phyloP scores from a whole-genome alignment of 2,888 invertebrate genomes.

The Dynastes hyllus region DNA sequence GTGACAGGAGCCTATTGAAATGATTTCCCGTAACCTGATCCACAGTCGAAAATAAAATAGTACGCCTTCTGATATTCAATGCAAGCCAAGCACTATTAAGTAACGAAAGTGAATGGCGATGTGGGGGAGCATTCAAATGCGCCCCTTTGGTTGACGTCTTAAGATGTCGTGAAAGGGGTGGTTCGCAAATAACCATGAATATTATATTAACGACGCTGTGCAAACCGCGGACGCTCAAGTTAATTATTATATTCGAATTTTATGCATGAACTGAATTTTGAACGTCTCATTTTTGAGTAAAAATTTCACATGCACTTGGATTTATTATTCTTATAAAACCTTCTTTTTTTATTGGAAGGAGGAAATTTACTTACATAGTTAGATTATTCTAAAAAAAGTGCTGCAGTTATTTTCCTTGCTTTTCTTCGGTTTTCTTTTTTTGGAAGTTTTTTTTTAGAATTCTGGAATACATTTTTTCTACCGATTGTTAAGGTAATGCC shows the following conservation, averaged over 20 bases:
- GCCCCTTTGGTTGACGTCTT: slow-evolving; percentile 58
- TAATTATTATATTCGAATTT: slow-evolving; percentile 51
- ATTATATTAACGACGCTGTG: slow-evolving; percentile 59
- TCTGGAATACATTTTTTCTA: too few species aligned
- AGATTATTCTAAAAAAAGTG: too few species aligned
- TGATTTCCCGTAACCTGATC: slow-evolving; percentile 57
- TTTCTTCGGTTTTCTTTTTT: too few species aligned
- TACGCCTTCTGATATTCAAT: slow-evolving; percentile 52
- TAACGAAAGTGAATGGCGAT: slow-evolving; percentile 53
- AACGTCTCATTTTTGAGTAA: too few species aligned
- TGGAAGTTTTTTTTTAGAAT: too few species aligned
- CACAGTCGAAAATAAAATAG: slow-evolving; percentile 55
- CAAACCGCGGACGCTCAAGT: slow-evolving; percentile 52
- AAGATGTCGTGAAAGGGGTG: slow-evolving; percentile 56
- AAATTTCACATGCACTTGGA: too few species aligned
- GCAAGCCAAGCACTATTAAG: slow-evolving; percentile 1
- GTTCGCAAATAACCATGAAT: slow-evolving; percentile 56
- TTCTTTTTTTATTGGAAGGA: too few species aligned
- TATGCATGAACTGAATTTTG: background rate
- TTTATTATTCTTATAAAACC: too few species aligned
- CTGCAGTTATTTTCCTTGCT: too few species aligned
- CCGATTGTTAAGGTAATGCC: too few species aligned
- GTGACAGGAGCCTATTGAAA: background rate
- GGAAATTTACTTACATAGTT: too few species aligned
- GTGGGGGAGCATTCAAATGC: slow-evolving; percentile 60